Evolutionary conservation across 2,113 vertebrate species (phyloP), one percentile per base, ranked within the genome.

Genomic region (Platichthys flesus): DNA sequence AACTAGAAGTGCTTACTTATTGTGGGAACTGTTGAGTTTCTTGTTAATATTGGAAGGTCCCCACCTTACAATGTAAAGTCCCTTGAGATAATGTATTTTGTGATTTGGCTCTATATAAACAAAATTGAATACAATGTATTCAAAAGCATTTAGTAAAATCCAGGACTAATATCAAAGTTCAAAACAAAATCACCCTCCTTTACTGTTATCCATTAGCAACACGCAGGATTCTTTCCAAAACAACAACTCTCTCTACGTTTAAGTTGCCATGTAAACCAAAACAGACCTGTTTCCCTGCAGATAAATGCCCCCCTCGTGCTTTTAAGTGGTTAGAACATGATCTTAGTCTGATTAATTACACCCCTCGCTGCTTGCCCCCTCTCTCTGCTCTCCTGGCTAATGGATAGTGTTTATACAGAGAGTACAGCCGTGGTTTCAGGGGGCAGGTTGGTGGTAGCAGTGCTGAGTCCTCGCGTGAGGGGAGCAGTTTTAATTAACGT

Each of bases 401-500:
- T 92, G 89, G 91, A 83, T 79, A 81, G 86, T 88, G 87, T 93
- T 93, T 90, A 89, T 86, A 74, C 71, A 77, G 71, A 79, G 76
- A 89, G 84, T 84, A 71, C 65, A 84, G 85, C 72, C 31, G 45
- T 84, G 86, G 76, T 90, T 90, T 82, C 68, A 82, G 85, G 65
- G 76, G 81, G 82, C 71, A 31, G 81, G 78, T 68, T 87, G 79
- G 74, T 28, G 75, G 83, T 85, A 70, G 77, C 81, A 67, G 74
- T 15, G 51, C 70, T 16, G 78, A 84, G 74, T 86, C 85, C 85
- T 85, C 79, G 64, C 76, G 84, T 90, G 85, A 89, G 82, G 81
- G 79, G 88, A 90, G 80, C 87, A 78, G 83, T 93, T 95, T 95
- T 95, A 94, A 94, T 94, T 95, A 95, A 94, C 66, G 78, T 86